Conservation (phyloP, 2,797 vertebrate genomes). For the Intellagama lesueurii region DNA sequence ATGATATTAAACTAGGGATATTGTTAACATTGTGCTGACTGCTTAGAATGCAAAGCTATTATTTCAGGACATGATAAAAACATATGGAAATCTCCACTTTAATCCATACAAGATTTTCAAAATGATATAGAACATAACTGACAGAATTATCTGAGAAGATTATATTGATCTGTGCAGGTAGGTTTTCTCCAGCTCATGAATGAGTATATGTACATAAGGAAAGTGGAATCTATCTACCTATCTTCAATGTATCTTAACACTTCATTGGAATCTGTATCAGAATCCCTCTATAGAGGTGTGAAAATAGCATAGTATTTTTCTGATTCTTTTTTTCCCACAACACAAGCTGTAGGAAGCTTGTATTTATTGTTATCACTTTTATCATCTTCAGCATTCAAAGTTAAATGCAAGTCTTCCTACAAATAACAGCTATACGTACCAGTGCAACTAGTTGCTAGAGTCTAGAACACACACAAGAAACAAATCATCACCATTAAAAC, state of each 20-base stretch:
- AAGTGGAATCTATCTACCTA: background rate
- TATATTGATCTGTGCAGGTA: background rate
- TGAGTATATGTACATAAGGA: background rate
- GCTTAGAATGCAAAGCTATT: background rate
- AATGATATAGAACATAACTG: background rate
- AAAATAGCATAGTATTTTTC: background rate
- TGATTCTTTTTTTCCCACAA: background rate
- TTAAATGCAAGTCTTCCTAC: background rate
- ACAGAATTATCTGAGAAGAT: constrained; percentile 5
- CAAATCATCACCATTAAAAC: background rate
- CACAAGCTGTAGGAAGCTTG: background rate
- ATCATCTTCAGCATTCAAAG: background rate
- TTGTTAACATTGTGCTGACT: background rate
- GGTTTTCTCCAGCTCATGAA: background rate
- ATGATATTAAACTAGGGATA: background rate
- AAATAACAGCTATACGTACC: background rate
- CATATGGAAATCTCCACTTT: background rate
- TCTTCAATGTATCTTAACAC: background rate
- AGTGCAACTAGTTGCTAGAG: background rate
- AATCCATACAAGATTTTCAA: background rate
- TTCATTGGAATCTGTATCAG: background rate
- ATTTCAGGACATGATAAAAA: background rate
- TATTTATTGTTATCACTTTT: background rate
- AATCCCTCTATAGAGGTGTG: background rate
- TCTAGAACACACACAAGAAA: background rate